Evolutionary conservation across 2,888 invertebrate genomes (phyloP), one percentile per base, ranked within the genome.

Genomic region (Furcula furcula): DNA sequence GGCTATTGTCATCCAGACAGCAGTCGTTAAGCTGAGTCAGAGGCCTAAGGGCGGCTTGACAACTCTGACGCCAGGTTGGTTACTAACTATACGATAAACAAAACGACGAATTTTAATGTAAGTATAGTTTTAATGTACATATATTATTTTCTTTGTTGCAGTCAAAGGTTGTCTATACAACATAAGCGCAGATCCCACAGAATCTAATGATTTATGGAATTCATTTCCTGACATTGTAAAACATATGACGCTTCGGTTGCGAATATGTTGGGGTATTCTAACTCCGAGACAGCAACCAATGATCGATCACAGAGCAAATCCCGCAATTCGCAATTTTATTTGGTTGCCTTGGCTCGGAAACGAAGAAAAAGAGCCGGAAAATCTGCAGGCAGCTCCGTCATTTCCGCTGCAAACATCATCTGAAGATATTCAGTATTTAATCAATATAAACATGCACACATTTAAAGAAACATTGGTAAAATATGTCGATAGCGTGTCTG

Each of bases 131-230:
- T n/a, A n/a, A n/a, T n/a, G n/a, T n/a, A 18, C 16, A 7, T 6
- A 19, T 15, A 16, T 26, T 10, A 4, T 1, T 10, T 25, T 30
- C 11, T 42, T 16, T 31, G 16, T 61, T 72, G 40, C 65, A 78
- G 74, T 9, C 2, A 75, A 71, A 55, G 76, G 74, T 11, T 76
- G 73, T 33, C 56, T 77, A 0, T 76, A 55, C 34, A 69, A 77
- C 34, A 43, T 77, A 20, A 70, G 46, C 20, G 58, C 51, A 1
- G 75, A 76, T 40, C 75, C 76, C 4, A 38, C 51, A 16, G 75
- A 77, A 52, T 42, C 57, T 0, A 37, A 56, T 18, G 74, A 76
- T 32, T 49, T 77, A 20, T 78, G 76, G 77, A 18, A 60, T 21
- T 33, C 48, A 7, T 46, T 42, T 11, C 67, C 71, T 10, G 59